phyloP scores from a whole-genome alignment of 1,140 invertebrate genomes.

The Drosophila rhopaloa region DNA sequence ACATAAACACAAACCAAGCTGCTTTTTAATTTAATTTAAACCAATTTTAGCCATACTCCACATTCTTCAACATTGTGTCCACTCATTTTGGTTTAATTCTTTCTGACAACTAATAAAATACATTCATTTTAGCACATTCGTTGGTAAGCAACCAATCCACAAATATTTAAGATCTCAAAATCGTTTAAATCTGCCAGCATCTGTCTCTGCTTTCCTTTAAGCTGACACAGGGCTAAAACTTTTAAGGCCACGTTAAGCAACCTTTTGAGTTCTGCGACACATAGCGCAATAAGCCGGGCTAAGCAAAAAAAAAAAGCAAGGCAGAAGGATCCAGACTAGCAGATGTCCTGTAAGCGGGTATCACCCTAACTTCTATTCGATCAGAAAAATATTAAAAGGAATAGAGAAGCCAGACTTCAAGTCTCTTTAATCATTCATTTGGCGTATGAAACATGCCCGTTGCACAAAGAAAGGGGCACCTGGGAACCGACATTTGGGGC shows the following conservation, averaged over 20 bases:
- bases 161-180: neutral
- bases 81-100: no score
- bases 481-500: constrained; percentile 49
- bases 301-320: constrained; percentile 49
- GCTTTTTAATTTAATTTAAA: no score
- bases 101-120: no score
- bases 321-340: constrained; percentile 4
- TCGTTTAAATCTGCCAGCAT: constrained; percentile 1
- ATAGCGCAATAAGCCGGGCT: constrained; percentile 54
- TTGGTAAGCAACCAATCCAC: neutral
- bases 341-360: constrained; percentile 34
- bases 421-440: constrained; percentile 47
- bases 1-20: no score
- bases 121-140: neutral
- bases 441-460: constrained; percentile 56
- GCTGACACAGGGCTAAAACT: constrained; percentile 65
- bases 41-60: no score
- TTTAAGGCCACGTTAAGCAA: constrained; percentile 23
- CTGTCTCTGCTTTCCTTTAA: constrained; percentile 45
- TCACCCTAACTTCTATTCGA: neutral
- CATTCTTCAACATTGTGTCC: no score
- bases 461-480: constrained; percentile 71
- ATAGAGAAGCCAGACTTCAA: neutral
- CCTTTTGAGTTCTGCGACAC: constrained; percentile 20
- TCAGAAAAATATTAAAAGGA: constrained; percentile 1